Percentiles rank a stretch among this genome's conserved stretches.
phyloP scores from a whole-genome alignment of 2,888 invertebrate species.

The Stenotaenia linearis region DNA sequence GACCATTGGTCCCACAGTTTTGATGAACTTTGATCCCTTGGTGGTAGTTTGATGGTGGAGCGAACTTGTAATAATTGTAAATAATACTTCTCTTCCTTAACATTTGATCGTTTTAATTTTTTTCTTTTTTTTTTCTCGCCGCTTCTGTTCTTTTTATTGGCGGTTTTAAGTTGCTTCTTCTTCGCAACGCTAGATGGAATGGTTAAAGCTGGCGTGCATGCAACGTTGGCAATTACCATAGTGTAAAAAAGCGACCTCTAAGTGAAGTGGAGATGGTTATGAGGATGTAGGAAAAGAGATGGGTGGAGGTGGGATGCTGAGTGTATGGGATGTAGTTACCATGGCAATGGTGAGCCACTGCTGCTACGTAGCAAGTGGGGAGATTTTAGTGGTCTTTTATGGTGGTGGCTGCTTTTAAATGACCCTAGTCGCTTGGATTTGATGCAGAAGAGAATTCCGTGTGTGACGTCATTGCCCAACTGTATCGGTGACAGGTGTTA shows the following conservation, averaged over 20 bases:
- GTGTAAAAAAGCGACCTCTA: conserved; percentile 21
- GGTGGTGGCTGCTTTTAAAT: conserved; percentile 20
- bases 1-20: not conserved
- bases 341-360: conserved; percentile 8
- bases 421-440: conserved; percentile 15
- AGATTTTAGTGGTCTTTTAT: conserved; percentile 20
- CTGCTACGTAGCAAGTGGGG: conserved; percentile 24
- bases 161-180: not conserved
- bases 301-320: not conserved
- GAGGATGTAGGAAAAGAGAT: conserved; percentile 10
- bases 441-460: conserved; percentile 12
- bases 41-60: not conserved
- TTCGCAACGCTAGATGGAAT: not conserved
- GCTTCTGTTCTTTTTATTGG: not conserved
- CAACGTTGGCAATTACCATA: not conserved
- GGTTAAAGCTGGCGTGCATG: conserved; percentile 2
- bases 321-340: conserved; percentile 12
- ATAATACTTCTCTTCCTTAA: not conserved
- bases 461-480: not conserved
- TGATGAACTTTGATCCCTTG: not conserved
- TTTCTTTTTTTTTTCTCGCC: not conserved
- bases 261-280: conserved; percentile 26
- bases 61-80: not conserved
- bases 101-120: not conserved
- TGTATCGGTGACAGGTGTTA: not conserved